Base-by-base conservation (phyloP, 2,888 invertebrate species). In the Nomada fucata region DNA sequence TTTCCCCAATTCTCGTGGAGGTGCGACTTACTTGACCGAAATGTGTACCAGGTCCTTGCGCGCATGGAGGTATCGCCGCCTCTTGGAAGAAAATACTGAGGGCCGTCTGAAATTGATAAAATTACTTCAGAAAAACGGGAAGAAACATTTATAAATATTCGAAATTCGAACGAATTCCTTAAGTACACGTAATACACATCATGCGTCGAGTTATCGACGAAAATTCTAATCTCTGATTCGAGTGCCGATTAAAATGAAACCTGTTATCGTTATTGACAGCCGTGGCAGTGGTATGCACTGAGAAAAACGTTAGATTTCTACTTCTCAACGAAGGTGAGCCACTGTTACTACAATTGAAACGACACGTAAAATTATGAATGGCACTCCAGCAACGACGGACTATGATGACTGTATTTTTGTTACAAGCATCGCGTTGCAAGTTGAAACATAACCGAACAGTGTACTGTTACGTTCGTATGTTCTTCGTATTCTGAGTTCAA, bases 41-140 rank as follows among this genome's bases (percentile, higher is more conserved):
- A 94, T 97, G 97, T 93, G 96, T 96, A 86, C 96, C 96, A 81
- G 96, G 96, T 82, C 96, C 96, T 94, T 96, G 96, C 75, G 97
- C 96, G 93, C 97, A 97, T 75, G 96, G 95, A 77, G 97, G 97
- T 91, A 97, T 95, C 85, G 97, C 96, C 80, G 97, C 97, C 94
- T 98, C 98, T 97, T 98, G 98, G 94, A 98, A 98, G 95, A 98
- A 98, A 96, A 98, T 97, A 95, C 98, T 98, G 90, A 98, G 95
- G 59, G 98, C 98, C 88, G 97, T 98, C 98, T 98, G 96, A 86
- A 96, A 77, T 61, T 42, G 10, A 73, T 20, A 53, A 61, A 59
- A 69, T 50, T 15, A 50, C 4, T 44, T 20, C n/a, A 20, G 5
- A 7, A 0, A 36, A 36, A 36, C 36, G 36, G 36, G 2, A n/a